Base-by-base conservation (phyloP, 2,888 invertebrate genomes). In the Melipona bicolor region DNA sequence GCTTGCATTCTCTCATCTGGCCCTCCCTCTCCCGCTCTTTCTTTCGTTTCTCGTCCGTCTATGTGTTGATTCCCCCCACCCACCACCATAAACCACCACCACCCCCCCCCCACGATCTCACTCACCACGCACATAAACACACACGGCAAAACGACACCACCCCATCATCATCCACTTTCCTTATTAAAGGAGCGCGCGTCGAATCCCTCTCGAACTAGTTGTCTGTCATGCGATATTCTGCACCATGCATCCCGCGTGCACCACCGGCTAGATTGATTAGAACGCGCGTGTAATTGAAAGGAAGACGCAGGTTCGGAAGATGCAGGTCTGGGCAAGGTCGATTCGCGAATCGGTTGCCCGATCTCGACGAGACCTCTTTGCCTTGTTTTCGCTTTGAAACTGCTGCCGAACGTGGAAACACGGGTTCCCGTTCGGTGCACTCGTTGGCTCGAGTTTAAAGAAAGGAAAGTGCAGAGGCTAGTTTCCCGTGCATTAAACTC, bases 221-320 rank as follows among this genome's bases (percentile, higher is more conserved):
- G 59, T 56, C 59, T 70, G 73, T 85, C 84, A 86, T 85, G 91
- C 90, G 90, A 93, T 93, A 92, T 92, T 93, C 93, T 92, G 93
- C 94, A 93, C 93, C 93, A 21, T 93, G 93, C 93, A 93, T 81
- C 68, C 11, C 69, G 27, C 64, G 68, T 56, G 73, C 32, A 32
- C 81, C 81, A 81, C 81, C 0, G 27, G n/a, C 52, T 15, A n/a
- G 27, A 79, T 75, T 49, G 61, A 79, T 80, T 32, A 4, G 9
- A 59, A 72, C 50, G 24, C 69, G 59, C 62, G 61, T 49, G 70
- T 15, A 32, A 54, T 13, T 1, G 3, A 2, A 6, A n/a, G 9
- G 6, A 11, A 9, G n/a, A 24, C n/a, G n/a, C 19, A 17, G 9
- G 27, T 19, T 17, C 11, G 19, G 36, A 36, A 36, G 36, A 36